Base-by-base conservation (phyloP, 2,888 invertebrate species). In the Erannis defoliaria region DNA sequence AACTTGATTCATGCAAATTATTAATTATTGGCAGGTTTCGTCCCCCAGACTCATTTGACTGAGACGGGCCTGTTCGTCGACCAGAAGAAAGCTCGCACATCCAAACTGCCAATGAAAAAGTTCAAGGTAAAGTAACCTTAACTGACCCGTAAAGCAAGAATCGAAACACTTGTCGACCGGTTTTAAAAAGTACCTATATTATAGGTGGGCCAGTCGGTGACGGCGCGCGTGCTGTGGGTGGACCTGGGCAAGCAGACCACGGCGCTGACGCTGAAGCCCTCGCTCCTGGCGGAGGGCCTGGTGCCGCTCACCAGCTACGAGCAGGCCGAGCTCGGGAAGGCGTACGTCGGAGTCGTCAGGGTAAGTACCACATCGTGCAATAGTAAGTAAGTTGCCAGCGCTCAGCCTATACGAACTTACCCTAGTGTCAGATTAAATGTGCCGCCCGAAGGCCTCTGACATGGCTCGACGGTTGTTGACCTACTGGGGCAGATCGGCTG, bases 211-310 rank as follows among this genome's bases (percentile, higher is more conserved):
- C 93, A 94, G 49, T 82, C 84, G 29, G 77, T 95, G 10, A 91
- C 86, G n/a, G 95, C 94, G 0, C 94, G 95, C 2, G 95, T 97
- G 4, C 81, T 96, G 31, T 81, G 82, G 0, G 76, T 94, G 3
- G 93, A 94, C 67, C 61, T 74, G 0, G 86, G 80, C 0, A 89
- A 84, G 16, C 90, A 90, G 21, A 86, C 88, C 3, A 82, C 95
- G 1, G 81, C 94, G 51, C 89, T 97, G 18, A 96, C 96, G 0
- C 84, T 96, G 73, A 96, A 96, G 72, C 93, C 93, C 2, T 94
- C 95, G 2, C 93, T 97, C 9, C 80, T 97, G 62, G 81, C 93
- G 0, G 93, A 94, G 0, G 88, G 94, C 0, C 76, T 94, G 1
- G 90, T 92, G 14, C 82, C 94, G 31, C 82, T 97, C 5, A 82